These are phyloP conservation scores for Vanessa cardui DNA, from an alignment of 2,888 invertebrate genomes.

Conservation along the genomic window DNA sequence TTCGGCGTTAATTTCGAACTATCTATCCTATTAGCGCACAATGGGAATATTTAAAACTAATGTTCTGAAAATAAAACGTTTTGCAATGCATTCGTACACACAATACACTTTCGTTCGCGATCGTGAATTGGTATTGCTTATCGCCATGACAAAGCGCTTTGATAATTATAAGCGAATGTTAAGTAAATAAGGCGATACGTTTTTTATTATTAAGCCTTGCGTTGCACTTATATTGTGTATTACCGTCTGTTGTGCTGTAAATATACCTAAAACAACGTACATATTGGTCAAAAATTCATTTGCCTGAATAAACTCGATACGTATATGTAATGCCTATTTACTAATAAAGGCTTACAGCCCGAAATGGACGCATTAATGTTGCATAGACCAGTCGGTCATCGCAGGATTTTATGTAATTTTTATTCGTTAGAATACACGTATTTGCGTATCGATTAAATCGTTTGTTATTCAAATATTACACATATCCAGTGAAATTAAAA, in stretches of 20 bases:
- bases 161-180: constrained; percentile 42
- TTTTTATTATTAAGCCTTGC: constrained; percentile 15
- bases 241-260: background rate
- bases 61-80: constrained; percentile 31
- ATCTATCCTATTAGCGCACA: constrained; percentile 49
- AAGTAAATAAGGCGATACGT: constrained; percentile 31
- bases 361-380: constrained; percentile 6
- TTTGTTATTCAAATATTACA: background rate
- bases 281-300: background rate
- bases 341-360: constrained; percentile 8
- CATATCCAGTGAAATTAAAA: too few relatives aligned
- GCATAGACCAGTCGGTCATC: constrained; percentile 2
- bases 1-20: constrained; percentile 70
- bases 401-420: constrained; percentile 6
- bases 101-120: constrained; percentile 36
- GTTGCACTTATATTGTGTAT: background rate
- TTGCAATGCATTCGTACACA: constrained; percentile 29
- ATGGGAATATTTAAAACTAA: constrained; percentile 42
- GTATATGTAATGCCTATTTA: background rate
- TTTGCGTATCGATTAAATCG: background rate
- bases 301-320: background rate
- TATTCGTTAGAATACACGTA: background rate
- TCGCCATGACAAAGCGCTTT: constrained; percentile 55
- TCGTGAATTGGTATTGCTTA: constrained; percentile 40
- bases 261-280: too few relatives aligned